Conservation (phyloP, 2,113 vertebrate genomes). For the Lonchura striata region DNA sequence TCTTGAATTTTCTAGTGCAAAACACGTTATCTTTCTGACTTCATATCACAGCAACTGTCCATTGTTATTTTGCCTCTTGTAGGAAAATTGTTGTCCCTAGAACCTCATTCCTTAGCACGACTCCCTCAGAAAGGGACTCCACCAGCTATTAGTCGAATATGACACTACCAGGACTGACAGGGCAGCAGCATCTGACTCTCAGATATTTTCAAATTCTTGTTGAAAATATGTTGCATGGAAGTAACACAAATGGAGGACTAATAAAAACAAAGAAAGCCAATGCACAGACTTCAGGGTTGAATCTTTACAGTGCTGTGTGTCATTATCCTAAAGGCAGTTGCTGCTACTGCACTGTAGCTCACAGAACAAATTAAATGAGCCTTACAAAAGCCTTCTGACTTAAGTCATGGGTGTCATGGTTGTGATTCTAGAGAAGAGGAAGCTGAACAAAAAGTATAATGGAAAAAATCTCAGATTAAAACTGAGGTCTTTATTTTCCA, state of each 20-base stretch:
- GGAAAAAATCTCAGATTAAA: background rate
- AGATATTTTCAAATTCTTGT: background rate
- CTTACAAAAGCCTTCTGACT: background rate
- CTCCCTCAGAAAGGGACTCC: background rate
- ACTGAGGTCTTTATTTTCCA: background rate
- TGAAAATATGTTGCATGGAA: background rate
- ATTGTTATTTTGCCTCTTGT: background rate
- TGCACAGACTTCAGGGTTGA: background rate
- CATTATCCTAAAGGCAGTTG: background rate
- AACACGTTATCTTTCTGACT: background rate
- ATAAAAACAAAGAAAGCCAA: background rate
- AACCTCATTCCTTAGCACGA: background rate
- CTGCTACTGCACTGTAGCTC: background rate
- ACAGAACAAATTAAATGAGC: background rate
- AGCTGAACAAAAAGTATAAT: background rate
- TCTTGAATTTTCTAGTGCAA: background rate
- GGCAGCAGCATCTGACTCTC: background rate
- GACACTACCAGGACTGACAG: background rate
- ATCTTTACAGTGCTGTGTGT: background rate
- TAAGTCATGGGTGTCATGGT: rapidly evolving
- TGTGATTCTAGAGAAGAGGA: background rate
- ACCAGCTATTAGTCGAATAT: too few relatives aligned
- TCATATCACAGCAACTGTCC: background rate
- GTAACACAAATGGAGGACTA: background rate
- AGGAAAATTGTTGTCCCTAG: background rate